Conservation (phyloP, 2,797 vertebrate species). For the Syngnathus rostellatus region DNA sequence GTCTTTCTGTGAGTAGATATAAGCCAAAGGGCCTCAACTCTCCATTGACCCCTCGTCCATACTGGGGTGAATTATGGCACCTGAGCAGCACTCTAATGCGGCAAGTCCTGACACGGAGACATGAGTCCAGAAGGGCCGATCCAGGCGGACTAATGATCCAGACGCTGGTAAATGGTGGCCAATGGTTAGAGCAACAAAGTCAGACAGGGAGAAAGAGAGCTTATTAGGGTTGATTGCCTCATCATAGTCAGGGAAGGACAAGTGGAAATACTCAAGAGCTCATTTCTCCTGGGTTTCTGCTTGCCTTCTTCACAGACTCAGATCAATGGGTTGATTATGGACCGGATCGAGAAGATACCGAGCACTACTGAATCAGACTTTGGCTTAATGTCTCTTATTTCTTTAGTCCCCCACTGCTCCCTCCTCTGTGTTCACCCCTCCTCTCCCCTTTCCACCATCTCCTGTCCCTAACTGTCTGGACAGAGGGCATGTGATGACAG, state of each 20-base stretch:
- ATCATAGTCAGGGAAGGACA: conserved; percentile 53
- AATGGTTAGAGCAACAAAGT: conserved; percentile 34
- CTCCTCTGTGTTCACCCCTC: conserved; percentile 41
- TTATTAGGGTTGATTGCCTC: conserved; percentile 57
- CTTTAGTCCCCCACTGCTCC: conserved; percentile 21
- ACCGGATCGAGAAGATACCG: conserved; percentile 36
- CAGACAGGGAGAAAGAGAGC: conserved; percentile 20
- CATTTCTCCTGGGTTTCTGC: conserved; percentile 56
- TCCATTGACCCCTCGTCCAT: conserved; percentile 60
- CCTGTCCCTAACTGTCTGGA: conserved; percentile 28
- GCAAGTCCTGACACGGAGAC: conserved; percentile 54
- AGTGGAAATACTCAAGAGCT: conserved; percentile 47
- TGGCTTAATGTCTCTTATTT: conserved; percentile 8
- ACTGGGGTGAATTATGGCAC: conserved; percentile 63
- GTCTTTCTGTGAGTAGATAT: conserved; percentile 59
- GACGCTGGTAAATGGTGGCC: conserved; percentile 60
- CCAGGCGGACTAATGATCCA: conserved; percentile 59
- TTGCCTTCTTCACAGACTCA: conserved; percentile 41
- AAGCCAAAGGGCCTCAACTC: conserved; percentile 55
- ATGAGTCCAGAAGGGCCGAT: conserved; percentile 51
- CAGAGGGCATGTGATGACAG: conserved; percentile 69
- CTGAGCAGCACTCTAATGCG: conserved; percentile 53
- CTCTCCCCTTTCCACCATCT: conserved; percentile 23
- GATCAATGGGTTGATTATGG: conserved; percentile 69
- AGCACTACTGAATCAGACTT: conserved; percentile 15